A percentile compares a stretch with the other conserved stretches of the same genome.
These are phyloP conservation scores for Mobula hypostoma DNA, from an alignment of 2,113 vertebrate genomes.

Conservation along the genomic window DNA sequence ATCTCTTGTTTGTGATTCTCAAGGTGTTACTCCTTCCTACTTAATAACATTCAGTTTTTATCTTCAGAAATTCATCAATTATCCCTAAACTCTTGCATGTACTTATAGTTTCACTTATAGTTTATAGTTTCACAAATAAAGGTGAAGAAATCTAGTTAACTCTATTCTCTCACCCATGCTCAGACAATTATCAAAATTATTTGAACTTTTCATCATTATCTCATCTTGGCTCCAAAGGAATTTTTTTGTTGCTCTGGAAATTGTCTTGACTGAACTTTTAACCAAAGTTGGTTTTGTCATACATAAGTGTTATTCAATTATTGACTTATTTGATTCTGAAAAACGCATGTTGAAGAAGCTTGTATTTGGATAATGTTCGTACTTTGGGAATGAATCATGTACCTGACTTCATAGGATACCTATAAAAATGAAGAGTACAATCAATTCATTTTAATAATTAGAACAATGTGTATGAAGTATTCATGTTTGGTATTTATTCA, in stretches of 20 bases:
- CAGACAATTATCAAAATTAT: not conserved
- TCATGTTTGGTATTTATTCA: not conserved
- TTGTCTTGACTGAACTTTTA: not conserved
- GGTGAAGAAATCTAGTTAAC: not conserved
- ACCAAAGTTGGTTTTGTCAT: not conserved
- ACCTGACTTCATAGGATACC: not conserved
- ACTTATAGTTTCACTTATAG: not conserved
- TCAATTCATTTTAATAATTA: not conserved
- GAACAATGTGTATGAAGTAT: not conserved
- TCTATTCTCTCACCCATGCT: not conserved
- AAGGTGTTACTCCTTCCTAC: not conserved
- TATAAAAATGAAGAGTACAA: not conserved
- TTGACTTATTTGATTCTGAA: not conserved
- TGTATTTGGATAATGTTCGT: not conserved
- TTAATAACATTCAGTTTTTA: not conserved
- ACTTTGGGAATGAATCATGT: no score
- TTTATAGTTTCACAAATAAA: not conserved
- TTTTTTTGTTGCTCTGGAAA: not conserved
- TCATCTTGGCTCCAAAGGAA: not conserved
- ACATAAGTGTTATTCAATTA: no score
- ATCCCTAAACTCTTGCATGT: not conserved
- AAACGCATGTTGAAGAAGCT: not conserved
- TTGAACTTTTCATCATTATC: not conserved
- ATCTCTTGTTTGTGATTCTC: not conserved
- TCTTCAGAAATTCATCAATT: not conserved